Base-by-base conservation (phyloP, 2,888 invertebrate genomes). In the Endotricha flammealis region DNA sequence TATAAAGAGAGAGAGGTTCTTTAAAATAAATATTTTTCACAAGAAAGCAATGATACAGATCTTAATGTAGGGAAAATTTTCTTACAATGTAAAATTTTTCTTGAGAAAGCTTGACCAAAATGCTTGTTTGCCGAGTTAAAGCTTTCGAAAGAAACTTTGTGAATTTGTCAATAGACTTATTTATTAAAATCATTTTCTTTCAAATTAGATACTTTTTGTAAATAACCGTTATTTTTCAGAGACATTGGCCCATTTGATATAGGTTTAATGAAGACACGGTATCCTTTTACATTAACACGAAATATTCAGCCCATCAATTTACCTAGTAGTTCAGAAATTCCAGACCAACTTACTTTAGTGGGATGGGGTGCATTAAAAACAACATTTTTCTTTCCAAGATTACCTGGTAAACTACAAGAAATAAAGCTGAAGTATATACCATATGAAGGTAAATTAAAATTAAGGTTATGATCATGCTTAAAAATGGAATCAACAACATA, bases 291-390 rank as follows among this genome's bases (percentile, higher is more conserved):
- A 12, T 78, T 71, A 35, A 77, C 75, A 6, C 64, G 69, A 16
- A 65, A 64, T 44, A 65, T 88, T 0, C 69, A 79, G 33, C 85
- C 88, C 1, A 77, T 88, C 10, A 60, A 58, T n/a, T 54, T 89
- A 2, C 87, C 89, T 0, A 55, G 51, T 12, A 60, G 66, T n/a
- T 46, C 53, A 12, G 70, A 73, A 32, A 34, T 61, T 3, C 41
- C 42, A 0, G 42, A 45, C 11, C 54, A 64, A 1, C 39, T 80
- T 0, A 70, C 60, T 13, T 56, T 89, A 4, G 66, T 79, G 12
- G 89, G 89, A 12, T 90, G 89, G 89, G 89, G 89, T 5, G 77
- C 68, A 4, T 41, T 85, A 37, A 74, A 57, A 37, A 76, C 77
- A 0, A 76, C 72, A 0, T 14, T 48, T 1, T 76, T 82, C 8